Base-by-base conservation (phyloP, 2,797 vertebrate species). In the Sebastes hopkinsi region DNA sequence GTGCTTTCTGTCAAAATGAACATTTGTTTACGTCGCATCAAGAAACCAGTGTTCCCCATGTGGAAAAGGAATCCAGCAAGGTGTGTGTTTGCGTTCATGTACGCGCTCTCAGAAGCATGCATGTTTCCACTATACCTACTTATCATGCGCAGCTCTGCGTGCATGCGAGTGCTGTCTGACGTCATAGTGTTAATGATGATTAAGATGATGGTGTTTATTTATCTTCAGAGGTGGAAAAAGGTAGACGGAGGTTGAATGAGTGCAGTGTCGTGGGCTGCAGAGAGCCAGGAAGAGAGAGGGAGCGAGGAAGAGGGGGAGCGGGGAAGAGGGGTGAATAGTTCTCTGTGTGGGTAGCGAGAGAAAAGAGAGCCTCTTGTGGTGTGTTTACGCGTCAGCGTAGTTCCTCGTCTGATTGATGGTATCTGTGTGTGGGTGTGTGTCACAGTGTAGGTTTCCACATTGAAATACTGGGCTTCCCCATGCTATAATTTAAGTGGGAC, bases 191-290 rank as follows among this genome's bases (percentile, higher is more conserved):
- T 92, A 93, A 94, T 91, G 90, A 91, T 91, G 85, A 93, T 92
- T 90, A 90, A 68, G 81, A 80, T 85, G 90, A 92, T 87, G 72
- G 58, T 94, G 93, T 95, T 95, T 95, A 90, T 94, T 94, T 91
- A 91, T 91, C 88, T 86, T 76, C 42, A 30, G 89, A 92, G 60
- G 82, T 93, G 92, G 90, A 94, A 93, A 90, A 89, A 81, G 83
- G 81, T 74, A 61, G 84, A 61, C 11, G 6, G 52, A 11, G 58
- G 18, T 82, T 95, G 93, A 96, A 96, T 93, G 89, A 74, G 82
- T 8, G 66, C 84, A 92, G 89, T 94, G 94, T 95, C 71, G 54
- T 81, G 58, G 3, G 29, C 50, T 62, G 75, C 73, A 32, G 85
- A 59, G 79, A 82, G 79, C 64, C 81, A 89, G 91, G 85, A 89